phyloP scores from a whole-genome alignment of 2,888 invertebrate genomes.

The Aporophyla lueneburgensis region DNA sequence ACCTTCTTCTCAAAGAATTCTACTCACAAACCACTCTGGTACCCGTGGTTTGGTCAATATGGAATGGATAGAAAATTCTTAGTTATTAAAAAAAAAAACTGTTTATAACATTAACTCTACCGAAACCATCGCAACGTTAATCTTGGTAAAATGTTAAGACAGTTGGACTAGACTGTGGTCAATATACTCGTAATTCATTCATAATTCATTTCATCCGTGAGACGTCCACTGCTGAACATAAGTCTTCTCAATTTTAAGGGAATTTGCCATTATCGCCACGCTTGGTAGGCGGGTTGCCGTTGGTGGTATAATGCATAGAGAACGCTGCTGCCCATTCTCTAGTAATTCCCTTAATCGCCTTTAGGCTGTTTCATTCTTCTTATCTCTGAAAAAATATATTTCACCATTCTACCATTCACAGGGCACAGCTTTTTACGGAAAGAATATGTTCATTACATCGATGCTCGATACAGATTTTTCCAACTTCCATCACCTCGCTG shows the following conservation, averaged over 20 bases:
- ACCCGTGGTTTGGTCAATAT: too few species aligned
- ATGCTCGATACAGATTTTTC: slow-evolving; percentile 58
- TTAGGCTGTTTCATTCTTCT: background rate
- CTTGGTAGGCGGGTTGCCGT: too few species aligned
- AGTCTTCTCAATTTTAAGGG: too few species aligned
- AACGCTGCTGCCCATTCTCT: too few species aligned
- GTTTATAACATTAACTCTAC: background rate
- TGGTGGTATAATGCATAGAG: too few species aligned
- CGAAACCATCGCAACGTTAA: background rate
- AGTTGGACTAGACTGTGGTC: too few species aligned
- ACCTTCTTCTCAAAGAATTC: background rate
- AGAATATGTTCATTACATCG: slow-evolving; percentile 52
- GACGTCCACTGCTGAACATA: too few species aligned
- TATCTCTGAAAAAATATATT: background rate
- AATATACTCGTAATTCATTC: background rate
- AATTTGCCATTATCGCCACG: too few species aligned
- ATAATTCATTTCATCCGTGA: too few species aligned
- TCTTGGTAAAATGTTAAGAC: background rate
- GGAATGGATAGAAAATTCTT: too few species aligned
- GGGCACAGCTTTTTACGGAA: slow-evolving; percentile 35
- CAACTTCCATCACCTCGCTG: slow-evolving; percentile 36
- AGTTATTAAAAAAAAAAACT: background rate
- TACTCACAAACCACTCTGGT: background rate
- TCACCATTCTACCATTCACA: slow-evolving; percentile 3
- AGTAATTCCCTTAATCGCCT: too few species aligned